phyloP scores from a whole-genome alignment of 1,140 invertebrate genomes.

The Apis dorsata region DNA sequence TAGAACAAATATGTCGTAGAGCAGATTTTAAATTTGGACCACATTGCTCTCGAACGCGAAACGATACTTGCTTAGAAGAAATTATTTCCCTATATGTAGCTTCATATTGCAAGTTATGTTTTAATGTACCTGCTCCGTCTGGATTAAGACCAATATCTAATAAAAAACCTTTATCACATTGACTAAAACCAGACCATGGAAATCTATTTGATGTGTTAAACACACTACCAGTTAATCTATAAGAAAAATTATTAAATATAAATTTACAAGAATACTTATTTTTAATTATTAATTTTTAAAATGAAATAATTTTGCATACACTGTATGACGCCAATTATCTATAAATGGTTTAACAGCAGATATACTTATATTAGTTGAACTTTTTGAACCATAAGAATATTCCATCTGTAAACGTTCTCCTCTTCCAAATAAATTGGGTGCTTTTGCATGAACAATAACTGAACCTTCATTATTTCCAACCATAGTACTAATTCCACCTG shows the following conservation, averaged over 20 bases:
- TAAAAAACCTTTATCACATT: conserved; percentile 83
- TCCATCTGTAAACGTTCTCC: conserved; percentile 89
- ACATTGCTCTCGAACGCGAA: conserved; percentile 90
- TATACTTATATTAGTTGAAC: conserved; percentile 86
- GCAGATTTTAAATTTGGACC: conserved; percentile 93
- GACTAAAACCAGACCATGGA: conserved; percentile 89
- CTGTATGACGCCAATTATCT: conserved; percentile 73
- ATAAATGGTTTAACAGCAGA: conserved; percentile 88
- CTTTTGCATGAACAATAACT: conserved; percentile 84
- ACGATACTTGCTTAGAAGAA: conserved; percentile 84
- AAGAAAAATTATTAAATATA: conserved; percentile 55
- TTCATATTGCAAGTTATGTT: conserved; percentile 92
- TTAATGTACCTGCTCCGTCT: conserved; percentile 79
- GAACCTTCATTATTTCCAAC: conserved; percentile 93
- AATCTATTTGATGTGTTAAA: conserved; percentile 88
- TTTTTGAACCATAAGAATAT: conserved; percentile 87
- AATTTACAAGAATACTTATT: conserved; percentile 2
- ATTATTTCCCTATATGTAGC: conserved; percentile 88
- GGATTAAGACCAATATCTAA: conserved; percentile 85
- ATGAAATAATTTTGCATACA: conserved; percentile 62
- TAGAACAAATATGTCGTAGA: conserved; percentile 87
- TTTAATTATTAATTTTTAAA: background rate
- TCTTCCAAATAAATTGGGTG: conserved; percentile 91
- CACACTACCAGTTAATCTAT: conserved; percentile 84
- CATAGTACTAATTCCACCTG: conserved; percentile 90